Conservation (phyloP, 2,113 vertebrate genomes). For the rabbit (Oryctolagus cuniculus) region DNA sequence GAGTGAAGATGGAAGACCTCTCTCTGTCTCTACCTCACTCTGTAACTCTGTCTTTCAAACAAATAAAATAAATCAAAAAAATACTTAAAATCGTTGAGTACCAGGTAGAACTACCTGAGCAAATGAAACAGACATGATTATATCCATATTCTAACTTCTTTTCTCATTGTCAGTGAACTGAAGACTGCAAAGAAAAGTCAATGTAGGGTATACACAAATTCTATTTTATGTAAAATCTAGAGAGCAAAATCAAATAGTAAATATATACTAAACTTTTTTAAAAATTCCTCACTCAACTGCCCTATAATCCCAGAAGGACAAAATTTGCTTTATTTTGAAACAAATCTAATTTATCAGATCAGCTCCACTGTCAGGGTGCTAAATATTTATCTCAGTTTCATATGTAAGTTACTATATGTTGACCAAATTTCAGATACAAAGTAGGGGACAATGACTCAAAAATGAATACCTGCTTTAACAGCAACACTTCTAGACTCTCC, state of each 20-base stretch:
- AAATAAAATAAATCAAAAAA: background rate
- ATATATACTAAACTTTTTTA: conserved; percentile 26
- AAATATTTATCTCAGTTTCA: conserved; percentile 14
- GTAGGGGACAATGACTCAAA: conserved; percentile 23
- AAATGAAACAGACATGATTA: background rate
- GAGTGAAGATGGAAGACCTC: no score
- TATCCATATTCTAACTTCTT: background rate
- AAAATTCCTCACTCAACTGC: conserved; percentile 28
- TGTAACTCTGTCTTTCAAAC: no score
- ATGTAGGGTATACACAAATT: background rate
- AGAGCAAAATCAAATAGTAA: background rate
- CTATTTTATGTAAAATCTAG: background rate
- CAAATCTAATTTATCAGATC: background rate
- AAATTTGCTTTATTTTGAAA: conserved; percentile 23
- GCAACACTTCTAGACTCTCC: conserved; percentile 86
- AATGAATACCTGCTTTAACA: conserved; percentile 83
- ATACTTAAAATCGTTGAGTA: background rate
- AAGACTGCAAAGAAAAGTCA: conserved; percentile 14
- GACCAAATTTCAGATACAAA: conserved; percentile 20
- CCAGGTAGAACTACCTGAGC: background rate
- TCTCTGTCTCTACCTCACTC: no score
- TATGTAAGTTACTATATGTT: background rate
- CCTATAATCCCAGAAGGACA: background rate
- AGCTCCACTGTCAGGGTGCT: background rate
- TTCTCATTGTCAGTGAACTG: background rate